Percentiles rank a stretch among this genome's conserved stretches.
Evolutionary conservation across 2,113 vertebrate species (phyloP).

Genomic region (Mirza zaza): DNA sequence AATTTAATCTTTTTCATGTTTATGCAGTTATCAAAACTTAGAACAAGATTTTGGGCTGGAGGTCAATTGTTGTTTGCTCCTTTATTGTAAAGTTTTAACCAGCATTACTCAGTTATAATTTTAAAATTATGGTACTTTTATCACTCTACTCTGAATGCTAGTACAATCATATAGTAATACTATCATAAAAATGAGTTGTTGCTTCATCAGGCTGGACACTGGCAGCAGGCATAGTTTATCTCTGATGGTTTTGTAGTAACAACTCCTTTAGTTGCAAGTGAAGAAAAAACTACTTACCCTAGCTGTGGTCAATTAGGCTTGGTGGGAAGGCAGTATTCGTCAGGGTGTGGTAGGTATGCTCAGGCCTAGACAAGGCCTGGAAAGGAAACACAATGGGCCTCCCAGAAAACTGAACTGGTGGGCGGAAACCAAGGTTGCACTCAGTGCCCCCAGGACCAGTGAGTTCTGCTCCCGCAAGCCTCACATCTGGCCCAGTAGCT

Average conservation of each 20-base stretch:
- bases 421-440: not conserved
- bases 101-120: not conserved
- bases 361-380: not conserved
- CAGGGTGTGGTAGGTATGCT: not conserved
- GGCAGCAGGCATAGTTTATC: not conserved
- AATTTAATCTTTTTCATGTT: not conserved
- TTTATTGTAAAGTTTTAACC: constrained; percentile 33
- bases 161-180: not conserved
- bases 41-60: not conserved
- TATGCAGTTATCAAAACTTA: not conserved
- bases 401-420: not conserved
- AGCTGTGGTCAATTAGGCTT: not conserved
- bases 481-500: not conserved
- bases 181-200: not conserved
- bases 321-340: not conserved
- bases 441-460: accelerated
- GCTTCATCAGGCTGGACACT: not conserved
- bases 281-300: not conserved
- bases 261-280: not conserved
- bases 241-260: not conserved
- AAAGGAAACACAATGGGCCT: too few species aligned
- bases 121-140: not conserved
- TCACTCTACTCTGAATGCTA: not conserved
- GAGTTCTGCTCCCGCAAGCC: not conserved
- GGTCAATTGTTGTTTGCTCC: not conserved